phyloP scores from a whole-genome alignment of 2,888 invertebrate genomes.

The Acronicta psi region DNA sequence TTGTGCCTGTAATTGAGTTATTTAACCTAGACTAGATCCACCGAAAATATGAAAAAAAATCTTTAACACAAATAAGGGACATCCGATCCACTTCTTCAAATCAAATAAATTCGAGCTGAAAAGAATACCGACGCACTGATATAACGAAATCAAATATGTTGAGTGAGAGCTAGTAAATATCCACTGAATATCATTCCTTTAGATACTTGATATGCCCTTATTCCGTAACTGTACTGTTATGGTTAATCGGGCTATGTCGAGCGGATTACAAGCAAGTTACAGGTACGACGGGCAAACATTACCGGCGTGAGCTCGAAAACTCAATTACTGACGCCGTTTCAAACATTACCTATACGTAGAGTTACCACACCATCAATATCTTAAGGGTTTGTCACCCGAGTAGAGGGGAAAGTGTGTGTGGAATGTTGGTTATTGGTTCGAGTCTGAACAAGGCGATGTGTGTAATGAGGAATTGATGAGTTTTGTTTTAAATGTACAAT shows the following conservation, averaged over 20 bases:
- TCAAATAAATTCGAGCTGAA: constrained; percentile 36
- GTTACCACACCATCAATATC: constrained; percentile 36
- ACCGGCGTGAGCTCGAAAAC: constrained; percentile 65
- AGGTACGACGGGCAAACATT: constrained; percentile 61
- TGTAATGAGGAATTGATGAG: too few relatives aligned
- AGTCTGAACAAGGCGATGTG: too few relatives aligned
- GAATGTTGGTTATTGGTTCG: too few relatives aligned
- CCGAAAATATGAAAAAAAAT: too few relatives aligned
- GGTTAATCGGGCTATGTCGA: constrained; percentile 48
- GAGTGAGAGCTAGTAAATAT: constrained; percentile 28
- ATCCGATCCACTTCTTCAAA: neutral
- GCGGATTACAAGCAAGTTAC: constrained; percentile 55
- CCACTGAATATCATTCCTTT: constrained; percentile 31
- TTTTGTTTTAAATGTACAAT: too few relatives aligned
- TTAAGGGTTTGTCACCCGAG: constrained; percentile 15
- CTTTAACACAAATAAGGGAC: neutral
- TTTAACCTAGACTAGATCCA: too few relatives aligned
- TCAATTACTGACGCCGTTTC: constrained; percentile 68
- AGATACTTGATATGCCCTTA: constrained; percentile 36
- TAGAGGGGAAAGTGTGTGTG: neutral
- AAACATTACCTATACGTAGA: constrained; percentile 53
- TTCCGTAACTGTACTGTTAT: constrained; percentile 49
- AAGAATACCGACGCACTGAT: constrained; percentile 16
- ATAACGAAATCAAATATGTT: constrained; percentile 37
- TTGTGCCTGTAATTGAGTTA: too few relatives aligned